Evolutionary conservation across 2,113 vertebrate species (phyloP).

Genomic region (Pteropus alecto): DNA sequence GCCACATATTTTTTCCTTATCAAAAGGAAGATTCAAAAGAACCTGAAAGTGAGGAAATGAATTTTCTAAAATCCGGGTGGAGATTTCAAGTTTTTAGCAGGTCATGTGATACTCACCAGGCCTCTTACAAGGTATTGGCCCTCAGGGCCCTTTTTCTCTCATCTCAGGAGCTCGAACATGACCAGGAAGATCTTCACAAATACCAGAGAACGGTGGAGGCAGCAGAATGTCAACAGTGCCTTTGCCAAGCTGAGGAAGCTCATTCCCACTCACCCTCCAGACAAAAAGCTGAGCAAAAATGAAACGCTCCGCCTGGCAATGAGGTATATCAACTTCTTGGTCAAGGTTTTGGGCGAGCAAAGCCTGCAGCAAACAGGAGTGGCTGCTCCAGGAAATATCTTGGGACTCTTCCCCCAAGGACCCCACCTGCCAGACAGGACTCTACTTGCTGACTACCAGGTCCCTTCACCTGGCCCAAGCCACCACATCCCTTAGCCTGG

Average conservation of each 20-base stretch:
- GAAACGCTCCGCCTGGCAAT: conserved; percentile 97
- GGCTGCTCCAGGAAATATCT: conserved; percentile 75
- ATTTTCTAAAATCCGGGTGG: neutral
- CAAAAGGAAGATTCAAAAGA: neutral
- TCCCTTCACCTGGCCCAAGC: conserved; percentile 86
- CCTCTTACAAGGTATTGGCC: neutral
- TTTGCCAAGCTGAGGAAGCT: conserved; percentile 97
- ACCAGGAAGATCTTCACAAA: conserved; percentile 97
- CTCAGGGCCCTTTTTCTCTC: conserved; percentile 20
- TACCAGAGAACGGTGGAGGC: conserved; percentile 95
- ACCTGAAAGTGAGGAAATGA: neutral
- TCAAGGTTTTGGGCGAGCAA: conserved; percentile 92
- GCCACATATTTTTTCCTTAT: neutral
- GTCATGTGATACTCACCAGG: neutral
- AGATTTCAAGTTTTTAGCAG: neutral
- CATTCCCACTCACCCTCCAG: conserved; percentile 97
- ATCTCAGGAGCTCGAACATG: conserved; percentile 82
- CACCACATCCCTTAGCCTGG: conserved; percentile 85
- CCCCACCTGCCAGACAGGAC: conserved; percentile 82
- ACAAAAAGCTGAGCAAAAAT: conserved; percentile 99
- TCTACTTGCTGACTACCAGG: conserved; percentile 83
- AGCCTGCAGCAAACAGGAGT: conserved; percentile 82
- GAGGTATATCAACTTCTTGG: conserved; percentile 98
- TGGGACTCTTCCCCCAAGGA: conserved; percentile 81
- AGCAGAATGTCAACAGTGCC: conserved; percentile 97